Base-by-base conservation (phyloP, 2,888 invertebrate species). In the Dryadula phaetusa region DNA sequence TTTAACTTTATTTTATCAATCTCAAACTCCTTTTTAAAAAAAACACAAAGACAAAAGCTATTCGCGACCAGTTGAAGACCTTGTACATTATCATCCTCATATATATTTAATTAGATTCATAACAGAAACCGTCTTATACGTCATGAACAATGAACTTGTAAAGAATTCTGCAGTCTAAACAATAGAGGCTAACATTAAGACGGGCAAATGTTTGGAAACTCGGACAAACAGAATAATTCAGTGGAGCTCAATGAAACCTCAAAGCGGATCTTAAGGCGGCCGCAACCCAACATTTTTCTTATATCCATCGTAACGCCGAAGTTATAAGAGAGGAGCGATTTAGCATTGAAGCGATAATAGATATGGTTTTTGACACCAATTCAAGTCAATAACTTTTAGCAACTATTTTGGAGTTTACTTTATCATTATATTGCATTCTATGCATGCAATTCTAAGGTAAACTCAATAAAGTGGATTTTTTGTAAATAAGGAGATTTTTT, bases 191-290 rank as follows among this genome's bases (percentile, higher is more conserved):
- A 75, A 28, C 74, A 71, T 44, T 44, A 60, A 60, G 74, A 74
- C 75, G 75, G 71, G 81, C 75, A 78, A 83, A 84, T 82, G 79
- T 80, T 82, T 82, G 83, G 82, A 82, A 83, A 84, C 78, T 86
- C 82, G 81, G 82, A 87, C 89, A 90, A 88, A 88, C 88, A 84
- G 87, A 88, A 90, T 90, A 87, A 87, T 87, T 90, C 87, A 86
- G 83, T 84, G 82, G 80, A 79, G 79, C 82, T 82, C 82, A 81
- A 82, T 83, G 81, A 82, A 82, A 80, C 79, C 82, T 86, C 85
- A 83, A 83, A 85, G 81, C 78, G 81, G 81, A 77, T 82, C 83
- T 81, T 79, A 77, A 80, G 79, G 77, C 79, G 76, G 74, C 79
- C 73, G 73, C 77, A 74, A 78, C 77, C 79, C 74, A 72, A 83